A percentile compares a stretch with the other conserved stretches of the same genome.
Conservation (phyloP, 2,113 vertebrate species). For the Aramus guarauna region DNA sequence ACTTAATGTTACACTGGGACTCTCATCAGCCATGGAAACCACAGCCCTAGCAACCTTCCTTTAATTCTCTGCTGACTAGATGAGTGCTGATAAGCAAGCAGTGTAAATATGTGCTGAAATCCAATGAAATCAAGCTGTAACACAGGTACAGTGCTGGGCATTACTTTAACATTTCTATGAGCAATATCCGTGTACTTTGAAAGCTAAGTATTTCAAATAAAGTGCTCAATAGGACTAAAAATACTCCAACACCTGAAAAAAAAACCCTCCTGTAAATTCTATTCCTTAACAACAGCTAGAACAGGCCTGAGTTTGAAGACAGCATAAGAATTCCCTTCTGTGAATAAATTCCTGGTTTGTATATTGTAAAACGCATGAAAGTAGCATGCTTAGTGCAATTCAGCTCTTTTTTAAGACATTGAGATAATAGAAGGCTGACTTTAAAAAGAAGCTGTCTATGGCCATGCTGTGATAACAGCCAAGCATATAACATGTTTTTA, state of each 20-base stretch:
- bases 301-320: not conserved
- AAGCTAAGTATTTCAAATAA: not conserved
- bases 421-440: not conserved
- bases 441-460: not conserved
- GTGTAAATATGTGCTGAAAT: not conserved
- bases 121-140: not conserved
- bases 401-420: not conserved
- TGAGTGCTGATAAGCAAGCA: not conserved
- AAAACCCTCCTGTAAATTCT: not conserved
- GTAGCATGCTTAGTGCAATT: not conserved
- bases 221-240: not conserved
- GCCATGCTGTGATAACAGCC: not conserved
- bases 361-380: not conserved
- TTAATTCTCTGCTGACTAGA: conserved; percentile 2
- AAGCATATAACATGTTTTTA: not conserved
- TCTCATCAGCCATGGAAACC: conserved; percentile 7
- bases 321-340: not conserved
- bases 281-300: not conserved
- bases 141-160: not conserved
- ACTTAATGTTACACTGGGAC: not conserved
- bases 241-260: not conserved
- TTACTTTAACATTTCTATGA: not conserved
- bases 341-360: not conserved
- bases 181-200: not conserved
- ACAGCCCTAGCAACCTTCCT: conserved; percentile 14